Evolutionary conservation across 2,888 invertebrate genomes (phyloP), one percentile per base, ranked within the genome.

Genomic region (Pachydiplax longipennis): DNA sequence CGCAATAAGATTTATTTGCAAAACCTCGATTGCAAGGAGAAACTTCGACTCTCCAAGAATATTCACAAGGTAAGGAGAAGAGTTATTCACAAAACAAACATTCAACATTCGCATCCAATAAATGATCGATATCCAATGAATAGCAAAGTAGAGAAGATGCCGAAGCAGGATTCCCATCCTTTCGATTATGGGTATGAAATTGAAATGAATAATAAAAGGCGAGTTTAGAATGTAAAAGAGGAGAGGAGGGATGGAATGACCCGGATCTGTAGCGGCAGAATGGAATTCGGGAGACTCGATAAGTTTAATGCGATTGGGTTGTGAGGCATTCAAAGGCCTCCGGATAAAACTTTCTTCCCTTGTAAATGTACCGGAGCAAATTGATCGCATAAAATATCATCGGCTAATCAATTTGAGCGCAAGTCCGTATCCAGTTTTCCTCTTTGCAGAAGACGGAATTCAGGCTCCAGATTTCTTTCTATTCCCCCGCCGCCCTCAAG

Each of bases 341-440:
- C n/a, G 87, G 58, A 87, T 87, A 61, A 87, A 61, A 18, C 87
- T 22, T 58, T 22, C 22, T 37, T n/a, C 83, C 31, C 83, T 58
- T 61, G 61, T 87, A 37, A 87, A 61, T 87, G 87, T 87, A 87
- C 87, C 87, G 12, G 15, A 37, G 61, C 87, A 87, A 87, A 87
- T 87, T 87, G 87, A 87, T 65, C 37, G 87, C 87, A 87, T 87
- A 87, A 87, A 87, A 87, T 87, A 87, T 87, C 87, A n/a, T 31
- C 65, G 65, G 87, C 35, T 87, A 87, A 87, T 87, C 87, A 65
- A 65, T 58, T 37, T 37, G 37, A n/a, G 58, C 61, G 65, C 61
- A 18, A 53, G 10, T 22, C 58, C 37, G 13, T 61, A 58, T 37
- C 58, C 61, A 61, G 61, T 87, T 22, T 37, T 22, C 37, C 87